phyloP scores from a whole-genome alignment of 1,140 invertebrate genomes.

The Drosophila subobscura region DNA sequence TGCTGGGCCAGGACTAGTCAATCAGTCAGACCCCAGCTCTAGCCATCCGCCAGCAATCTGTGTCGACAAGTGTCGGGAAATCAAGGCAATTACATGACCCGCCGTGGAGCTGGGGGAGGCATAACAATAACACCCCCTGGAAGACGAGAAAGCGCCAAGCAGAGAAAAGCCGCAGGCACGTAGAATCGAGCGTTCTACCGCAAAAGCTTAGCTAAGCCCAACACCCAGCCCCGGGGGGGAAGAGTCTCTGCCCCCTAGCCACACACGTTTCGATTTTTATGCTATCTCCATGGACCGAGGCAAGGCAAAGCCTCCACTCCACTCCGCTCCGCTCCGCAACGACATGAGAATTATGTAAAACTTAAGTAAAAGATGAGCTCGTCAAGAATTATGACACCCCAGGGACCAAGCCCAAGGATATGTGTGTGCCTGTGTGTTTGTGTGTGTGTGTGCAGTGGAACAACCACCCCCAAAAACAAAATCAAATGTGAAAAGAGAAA shows the following conservation, averaged over 20 bases:
- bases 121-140: constrained; percentile 1
- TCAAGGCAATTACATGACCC: constrained; percentile 59
- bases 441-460: constrained; percentile 49
- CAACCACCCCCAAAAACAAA: constrained; percentile 28
- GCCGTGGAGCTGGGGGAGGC: neutral
- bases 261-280: constrained; percentile 74
- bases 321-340: constrained; percentile 41
- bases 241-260: neutral
- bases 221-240: neutral
- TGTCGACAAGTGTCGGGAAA: constrained; percentile 60
- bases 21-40: constrained; percentile 26
- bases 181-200: constrained; percentile 75
- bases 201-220: constrained; percentile 44
- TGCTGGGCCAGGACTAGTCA: constrained; percentile 9
- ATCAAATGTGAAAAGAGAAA: constrained; percentile 6
- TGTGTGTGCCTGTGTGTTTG: constrained; percentile 47
- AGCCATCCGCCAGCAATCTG: constrained; percentile 25
- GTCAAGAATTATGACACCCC: constrained; percentile 84
- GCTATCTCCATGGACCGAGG: constrained; percentile 70
- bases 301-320: constrained; percentile 44
- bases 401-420: constrained; percentile 66
- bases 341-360: constrained; percentile 84
- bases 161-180: constrained; percentile 71
- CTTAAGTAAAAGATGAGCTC: constrained; percentile 84
- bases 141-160: constrained; percentile 26